Conservation (phyloP, 2,888 invertebrate species). For the Biston betularia region DNA sequence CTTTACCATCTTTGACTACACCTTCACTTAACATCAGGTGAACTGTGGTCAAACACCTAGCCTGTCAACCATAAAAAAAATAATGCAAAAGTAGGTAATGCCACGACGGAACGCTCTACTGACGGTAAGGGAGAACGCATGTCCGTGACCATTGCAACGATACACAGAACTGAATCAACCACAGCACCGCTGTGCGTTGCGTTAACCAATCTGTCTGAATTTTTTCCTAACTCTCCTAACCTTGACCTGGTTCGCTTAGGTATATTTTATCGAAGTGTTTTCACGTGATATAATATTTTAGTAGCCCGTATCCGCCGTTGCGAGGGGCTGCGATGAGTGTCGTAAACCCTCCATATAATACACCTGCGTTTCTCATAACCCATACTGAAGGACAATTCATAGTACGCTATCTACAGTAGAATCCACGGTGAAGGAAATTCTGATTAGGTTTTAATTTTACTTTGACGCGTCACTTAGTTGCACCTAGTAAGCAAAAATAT, state of each 20-base stretch:
- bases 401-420: neutral
- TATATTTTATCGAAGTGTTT: constrained; percentile 40
- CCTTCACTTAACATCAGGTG: too few relatives aligned
- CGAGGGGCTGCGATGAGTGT: constrained; percentile 36
- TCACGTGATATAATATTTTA: constrained; percentile 45
- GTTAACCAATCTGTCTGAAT: neutral
- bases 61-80: too few relatives aligned
- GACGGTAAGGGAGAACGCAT: too few relatives aligned
- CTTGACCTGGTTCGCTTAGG: constrained; percentile 24
- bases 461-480: too few relatives aligned
- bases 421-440: neutral
- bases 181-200: neutral
- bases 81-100: too few relatives aligned
- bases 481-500: too few relatives aligned
- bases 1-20: too few relatives aligned
- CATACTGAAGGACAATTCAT: neutral
- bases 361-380: constrained; percentile 42
- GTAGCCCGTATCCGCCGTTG: constrained; percentile 36
- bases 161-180: too few relatives aligned
- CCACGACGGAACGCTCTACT: too few relatives aligned
- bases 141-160: too few relatives aligned
- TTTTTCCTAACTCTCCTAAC: constrained; percentile 6
- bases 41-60: too few relatives aligned
- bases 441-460: too few relatives aligned
- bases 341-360: constrained; percentile 45